These are phyloP conservation scores for Contarinia nasturtii DNA, from an alignment of 1,140 invertebrate species.

Conservation along the genomic window DNA sequence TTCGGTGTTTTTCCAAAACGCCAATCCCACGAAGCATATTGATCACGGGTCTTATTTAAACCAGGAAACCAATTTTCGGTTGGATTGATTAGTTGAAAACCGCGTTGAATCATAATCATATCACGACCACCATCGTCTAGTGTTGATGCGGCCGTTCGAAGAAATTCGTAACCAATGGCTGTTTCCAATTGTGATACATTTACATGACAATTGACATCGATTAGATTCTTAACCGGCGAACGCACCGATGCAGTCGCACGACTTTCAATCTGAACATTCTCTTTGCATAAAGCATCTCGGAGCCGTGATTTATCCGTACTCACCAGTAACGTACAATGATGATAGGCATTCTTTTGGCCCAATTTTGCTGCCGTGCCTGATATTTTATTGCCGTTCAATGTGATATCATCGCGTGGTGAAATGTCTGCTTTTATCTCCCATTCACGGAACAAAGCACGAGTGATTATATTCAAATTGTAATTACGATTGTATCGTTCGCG, in stretches of 20 bases:
- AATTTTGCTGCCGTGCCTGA: constrained; percentile 87
- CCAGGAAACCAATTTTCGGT: constrained; percentile 74
- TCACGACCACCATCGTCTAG: constrained; percentile 46
- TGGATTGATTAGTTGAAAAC: constrained; percentile 71
- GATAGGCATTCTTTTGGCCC: constrained; percentile 67
- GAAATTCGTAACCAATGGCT: constrained; percentile 60
- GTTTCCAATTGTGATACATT: constrained; percentile 46
- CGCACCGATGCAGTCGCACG: constrained; percentile 65
- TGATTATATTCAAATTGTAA: constrained; percentile 71
- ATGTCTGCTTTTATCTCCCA: constrained; percentile 58
- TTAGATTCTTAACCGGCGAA: constrained; percentile 60
- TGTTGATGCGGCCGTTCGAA: constrained; percentile 44
- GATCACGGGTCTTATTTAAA: constrained; percentile 37
- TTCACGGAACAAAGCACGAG: constrained; percentile 51
- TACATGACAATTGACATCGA: constrained; percentile 46
- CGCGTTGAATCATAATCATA: constrained; percentile 45
- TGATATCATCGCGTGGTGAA: constrained; percentile 63
- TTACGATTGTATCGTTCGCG: constrained; percentile 59
- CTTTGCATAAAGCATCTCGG: constrained; percentile 39
- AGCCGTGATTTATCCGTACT: constrained; percentile 59
- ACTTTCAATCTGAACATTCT: constrained; percentile 48
- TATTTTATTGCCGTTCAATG: constrained; percentile 62
- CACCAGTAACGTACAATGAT: constrained; percentile 84
- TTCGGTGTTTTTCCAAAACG: constrained; percentile 71
- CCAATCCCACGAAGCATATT: constrained; percentile 75